Evolutionary conservation across 1,140 invertebrate species (phyloP), one percentile per base, ranked within the genome.

Genomic region (Bombus picipes): DNA sequence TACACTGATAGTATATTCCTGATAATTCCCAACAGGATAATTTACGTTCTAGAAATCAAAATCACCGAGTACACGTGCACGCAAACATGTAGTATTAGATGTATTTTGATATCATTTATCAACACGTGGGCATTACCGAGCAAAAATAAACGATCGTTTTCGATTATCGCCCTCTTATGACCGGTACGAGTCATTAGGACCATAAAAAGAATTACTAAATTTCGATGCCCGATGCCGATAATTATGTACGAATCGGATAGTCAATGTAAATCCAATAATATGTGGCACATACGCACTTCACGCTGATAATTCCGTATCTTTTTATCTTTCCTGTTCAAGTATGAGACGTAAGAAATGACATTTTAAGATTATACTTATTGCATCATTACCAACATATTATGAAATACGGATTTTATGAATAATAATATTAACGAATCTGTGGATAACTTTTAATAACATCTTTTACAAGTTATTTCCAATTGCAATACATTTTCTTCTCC

Each of bases 81-180:
- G 32, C 6, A 12, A 32, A 5, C 3, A 43, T 57, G 22, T 53
- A 53, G 18, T 8, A 53, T 53, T 53, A 53, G 47, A 53, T 53
- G 47, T 53, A 53, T 70, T 75, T 53, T 6, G 74, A 77, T 73
- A 80, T 3, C 22, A 57, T 1, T 74, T 78, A 85, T 79, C 76
- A 39, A 12, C 37, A 74, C 57, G 74, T 57, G 82, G 57, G 9
- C 2, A 70, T 74, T 41, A 59, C 53, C 59, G n/a, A 70, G 22
- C 15, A 2, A 22, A 47, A 80, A 47, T 53, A 43, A 32, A 32
- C 9, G n/a, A 22, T 43, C 59, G 1, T 59, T 65, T 66, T 74
- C 68, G 59, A 74, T 39, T 22, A 72, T 73, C 59, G n/a, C n/a
- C 32, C 59, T 79, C 81, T 57, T 87, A 82, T 39, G 41, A 28